A percentile compares a stretch with the other conserved stretches of the same genome.
Evolutionary conservation across 30 jellyfish, hydroid and myxozoan species (phyloP).

Genomic region (Nemopilema nomurai): DNA sequence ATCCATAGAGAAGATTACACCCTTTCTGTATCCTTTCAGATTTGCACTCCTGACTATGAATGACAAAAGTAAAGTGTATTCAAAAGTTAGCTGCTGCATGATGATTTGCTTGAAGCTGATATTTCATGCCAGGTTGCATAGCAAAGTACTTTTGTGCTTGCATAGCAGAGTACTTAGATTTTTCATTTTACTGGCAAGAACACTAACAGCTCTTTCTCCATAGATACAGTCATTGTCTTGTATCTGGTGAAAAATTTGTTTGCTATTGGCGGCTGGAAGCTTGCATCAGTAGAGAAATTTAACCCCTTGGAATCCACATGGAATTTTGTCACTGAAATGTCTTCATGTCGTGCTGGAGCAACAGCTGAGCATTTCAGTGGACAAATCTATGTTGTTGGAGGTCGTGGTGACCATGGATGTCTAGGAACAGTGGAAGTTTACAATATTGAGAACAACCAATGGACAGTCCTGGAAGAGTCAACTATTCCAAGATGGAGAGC

Average conservation of each 20-base stretch:
- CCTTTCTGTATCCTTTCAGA: too few relatives aligned
- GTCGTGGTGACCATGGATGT: conserved; percentile 81
- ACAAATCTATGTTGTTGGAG: conserved; percentile 83
- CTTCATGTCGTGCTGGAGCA: conserved; percentile 92
- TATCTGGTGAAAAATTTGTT: conserved; percentile 64
- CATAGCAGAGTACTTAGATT: too few relatives aligned
- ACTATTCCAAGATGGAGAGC: conserved; percentile 91
- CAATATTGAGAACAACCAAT: conserved; percentile 52
- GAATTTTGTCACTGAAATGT: conserved; percentile 70
- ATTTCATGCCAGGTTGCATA: too few relatives aligned
- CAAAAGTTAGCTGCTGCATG: too few relatives aligned
- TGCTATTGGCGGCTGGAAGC: conserved; percentile 96
- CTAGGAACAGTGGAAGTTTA: conserved; percentile 71
- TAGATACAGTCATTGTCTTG: conserved; percentile 85
- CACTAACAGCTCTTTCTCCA: too few relatives aligned
- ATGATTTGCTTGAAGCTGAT: too few relatives aligned
- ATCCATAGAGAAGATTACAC: too few relatives aligned
- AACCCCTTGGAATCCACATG: conserved; percentile 54
- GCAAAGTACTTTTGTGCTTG: too few relatives aligned
- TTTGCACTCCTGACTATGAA: too few relatives aligned
- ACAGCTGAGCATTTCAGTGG: conserved; percentile 56
- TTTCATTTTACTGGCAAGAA: too few relatives aligned
- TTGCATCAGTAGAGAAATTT: conserved; percentile 70
- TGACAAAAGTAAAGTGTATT: too few relatives aligned
- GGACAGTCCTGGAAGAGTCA: conserved; percentile 51